Percentiles rank a stretch among this genome's conserved stretches.
Conservation (phyloP, 2,888 invertebrate species). For the Melitaea athalia region DNA sequence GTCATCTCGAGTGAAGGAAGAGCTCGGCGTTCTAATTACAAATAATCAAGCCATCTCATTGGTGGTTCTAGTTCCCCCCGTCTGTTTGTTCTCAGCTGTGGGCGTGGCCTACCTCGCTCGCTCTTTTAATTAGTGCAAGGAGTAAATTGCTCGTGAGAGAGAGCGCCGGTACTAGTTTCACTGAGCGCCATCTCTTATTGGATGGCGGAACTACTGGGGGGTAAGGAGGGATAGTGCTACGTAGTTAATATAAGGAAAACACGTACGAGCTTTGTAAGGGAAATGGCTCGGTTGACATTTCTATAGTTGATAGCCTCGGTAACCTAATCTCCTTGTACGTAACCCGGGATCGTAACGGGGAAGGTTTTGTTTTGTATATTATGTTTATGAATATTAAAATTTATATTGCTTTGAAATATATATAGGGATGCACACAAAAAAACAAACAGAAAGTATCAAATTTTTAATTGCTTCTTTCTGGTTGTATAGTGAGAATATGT, state of each 20-base stretch:
- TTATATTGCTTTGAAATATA: neutral
- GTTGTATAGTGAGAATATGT: no score
- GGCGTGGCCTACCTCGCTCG: constrained; percentile 78
- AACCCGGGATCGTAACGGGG: constrained; percentile 53
- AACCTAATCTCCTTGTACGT: constrained; percentile 54
- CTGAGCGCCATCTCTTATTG: constrained; percentile 78
- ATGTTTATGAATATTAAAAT: neutral
- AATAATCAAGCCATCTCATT: constrained; percentile 80
- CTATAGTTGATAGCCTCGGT: constrained; percentile 66
- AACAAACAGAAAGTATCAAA: no score
- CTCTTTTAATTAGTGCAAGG: constrained; percentile 83
- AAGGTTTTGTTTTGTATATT: constrained; percentile 30
- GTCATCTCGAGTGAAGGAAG: constrained; percentile 76
- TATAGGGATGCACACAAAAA: neutral
- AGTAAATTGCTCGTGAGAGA: constrained; percentile 82
- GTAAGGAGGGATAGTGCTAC: constrained; percentile 72
- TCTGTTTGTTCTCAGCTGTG: constrained; percentile 77
- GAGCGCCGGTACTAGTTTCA: constrained; percentile 68
- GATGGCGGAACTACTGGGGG: constrained; percentile 70
- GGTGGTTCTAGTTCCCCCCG: constrained; percentile 69
- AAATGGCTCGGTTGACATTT: constrained; percentile 75
- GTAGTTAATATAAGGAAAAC: constrained; percentile 80
- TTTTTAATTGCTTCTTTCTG: no score
- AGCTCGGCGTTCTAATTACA: constrained; percentile 80
- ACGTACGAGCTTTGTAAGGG: constrained; percentile 76